phyloP scores from a whole-genome alignment of 37 sponge, comb jelly and placozoan genomes.

The Theonella swinhoei region DNA sequence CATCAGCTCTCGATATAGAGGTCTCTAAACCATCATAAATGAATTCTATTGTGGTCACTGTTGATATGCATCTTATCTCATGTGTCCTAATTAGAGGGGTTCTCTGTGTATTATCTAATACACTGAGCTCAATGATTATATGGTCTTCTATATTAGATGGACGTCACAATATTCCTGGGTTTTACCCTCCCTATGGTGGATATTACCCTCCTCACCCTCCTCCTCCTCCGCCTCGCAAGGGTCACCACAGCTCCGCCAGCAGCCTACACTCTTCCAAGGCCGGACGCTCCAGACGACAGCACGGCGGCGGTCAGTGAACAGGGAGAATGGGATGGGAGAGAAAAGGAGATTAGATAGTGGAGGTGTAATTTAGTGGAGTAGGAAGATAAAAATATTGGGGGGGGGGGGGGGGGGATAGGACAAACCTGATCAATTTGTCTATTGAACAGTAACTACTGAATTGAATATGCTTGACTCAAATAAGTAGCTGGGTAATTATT shows the following conservation, averaged over 20 bases:
- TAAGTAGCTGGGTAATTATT: too few relatives aligned
- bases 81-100: too few relatives aligned
- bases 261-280: background rate
- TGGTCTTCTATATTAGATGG: background rate
- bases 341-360: too few relatives aligned
- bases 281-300: background rate
- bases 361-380: too few relatives aligned
- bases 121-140: too few relatives aligned
- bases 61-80: too few relatives aligned
- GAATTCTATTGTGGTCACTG: background rate
- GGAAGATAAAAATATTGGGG: too few relatives aligned
- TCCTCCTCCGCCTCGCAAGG: constrained; percentile 5
- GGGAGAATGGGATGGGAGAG: background rate
- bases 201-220: background rate
- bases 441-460: too few relatives aligned
- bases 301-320: background rate
- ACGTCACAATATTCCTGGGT: background rate
- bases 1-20: constrained; percentile 5
- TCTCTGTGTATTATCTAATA: too few relatives aligned
- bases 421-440: too few relatives aligned
- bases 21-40: background rate
- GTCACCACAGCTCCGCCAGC: constrained; percentile 5
- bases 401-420: too few relatives aligned
- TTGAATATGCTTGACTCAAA: too few relatives aligned
- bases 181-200: constrained; percentile 12